Evolutionary conservation across 2,888 invertebrate genomes (phyloP).

Genomic region (Parapristionchus giblindavisi): DNA sequence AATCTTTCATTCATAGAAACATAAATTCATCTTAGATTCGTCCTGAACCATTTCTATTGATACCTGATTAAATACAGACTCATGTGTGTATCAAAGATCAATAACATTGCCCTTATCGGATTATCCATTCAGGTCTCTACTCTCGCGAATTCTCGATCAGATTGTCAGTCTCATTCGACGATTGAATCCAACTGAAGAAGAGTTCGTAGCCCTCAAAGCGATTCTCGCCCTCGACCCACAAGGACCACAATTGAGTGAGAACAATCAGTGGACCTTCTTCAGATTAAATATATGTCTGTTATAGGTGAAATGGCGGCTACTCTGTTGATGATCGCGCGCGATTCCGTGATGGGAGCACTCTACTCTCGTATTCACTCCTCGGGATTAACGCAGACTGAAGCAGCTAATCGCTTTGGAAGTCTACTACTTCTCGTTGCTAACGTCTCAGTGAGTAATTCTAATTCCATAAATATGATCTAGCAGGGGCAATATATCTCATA

Average conservation of each 20-base stretch:
- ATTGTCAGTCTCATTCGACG: constrained; percentile 47
- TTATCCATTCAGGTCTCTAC: constrained; percentile 43
- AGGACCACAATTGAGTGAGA: constrained; percentile 19
- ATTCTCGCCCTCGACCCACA: constrained; percentile 66
- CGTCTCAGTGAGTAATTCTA: constrained; percentile 56
- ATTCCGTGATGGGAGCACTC: constrained; percentile 64
- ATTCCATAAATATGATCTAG: constrained; percentile 7
- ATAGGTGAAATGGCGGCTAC: constrained; percentile 39
- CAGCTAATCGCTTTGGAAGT: constrained; percentile 60
- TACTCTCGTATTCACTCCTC: constrained; percentile 54
- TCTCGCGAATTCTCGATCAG: constrained; percentile 49
- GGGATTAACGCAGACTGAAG: constrained; percentile 44
- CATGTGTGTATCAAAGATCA: too few relatives aligned
- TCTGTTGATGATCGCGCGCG: constrained; percentile 52
- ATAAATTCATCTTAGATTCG: too few relatives aligned
- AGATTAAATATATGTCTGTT: not conserved
- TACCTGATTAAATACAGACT: too few relatives aligned
- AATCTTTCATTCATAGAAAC: too few relatives aligned
- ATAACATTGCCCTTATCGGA: too few relatives aligned
- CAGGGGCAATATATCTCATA: too few relatives aligned
- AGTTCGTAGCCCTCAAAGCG: constrained; percentile 64
- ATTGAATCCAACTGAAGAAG: constrained; percentile 55
- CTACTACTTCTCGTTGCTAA: constrained; percentile 61
- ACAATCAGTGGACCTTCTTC: not conserved
- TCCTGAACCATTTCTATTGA: too few relatives aligned